Evolutionary conservation across 2,113 vertebrate species (phyloP), one percentile per base, ranked within the genome.

Genomic region (Laterallus jamaicensis): DNA sequence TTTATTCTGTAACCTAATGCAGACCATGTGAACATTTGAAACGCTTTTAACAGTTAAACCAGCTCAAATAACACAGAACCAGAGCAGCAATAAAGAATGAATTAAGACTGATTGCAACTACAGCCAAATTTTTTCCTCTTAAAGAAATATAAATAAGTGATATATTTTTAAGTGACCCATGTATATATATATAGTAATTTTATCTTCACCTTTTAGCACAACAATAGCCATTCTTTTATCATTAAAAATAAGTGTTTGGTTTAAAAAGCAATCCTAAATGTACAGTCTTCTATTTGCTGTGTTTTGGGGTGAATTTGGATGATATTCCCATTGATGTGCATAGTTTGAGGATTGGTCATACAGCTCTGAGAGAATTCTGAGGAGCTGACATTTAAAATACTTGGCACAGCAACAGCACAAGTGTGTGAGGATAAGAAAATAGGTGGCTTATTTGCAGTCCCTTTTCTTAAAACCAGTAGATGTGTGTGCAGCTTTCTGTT

Each of bases 11-110:
- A 98, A 98, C 97, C 96, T 98, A 98, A 98, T 98, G 97, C 97
- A 98, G 97, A 98, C 98, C 98, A 98, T 98, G 98, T 98, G 98
- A 98, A 98, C 97, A 98, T 98, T 98, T 97, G 97, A 98, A 98
- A 98, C 71, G 93, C 98, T 98, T 98, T 98, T 98, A 98, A 98
- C 97, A 98, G 98, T 98, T 98, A 98, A 97, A 98, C 96, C 97
- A 97, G 98, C 98, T 98, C 98, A 98, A 98, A 98, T 98, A 98
- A 98, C 98, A 98, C 96, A 97, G 97, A 98, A 98, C 98, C 97
- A 98, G 97, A 98, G 95, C 97, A 98, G 98, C 98, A 98, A 98
- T 98, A 98, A 98, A 98, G 98, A 98, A 98, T 98, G 98, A 98
- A 98, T 98, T 98, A 98, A 98, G 97, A 97, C 97, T 97, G 98